These are phyloP conservation scores for Drosophila maculinotata DNA, from an alignment of 2,888 invertebrate species.

Conservation along the genomic window DNA sequence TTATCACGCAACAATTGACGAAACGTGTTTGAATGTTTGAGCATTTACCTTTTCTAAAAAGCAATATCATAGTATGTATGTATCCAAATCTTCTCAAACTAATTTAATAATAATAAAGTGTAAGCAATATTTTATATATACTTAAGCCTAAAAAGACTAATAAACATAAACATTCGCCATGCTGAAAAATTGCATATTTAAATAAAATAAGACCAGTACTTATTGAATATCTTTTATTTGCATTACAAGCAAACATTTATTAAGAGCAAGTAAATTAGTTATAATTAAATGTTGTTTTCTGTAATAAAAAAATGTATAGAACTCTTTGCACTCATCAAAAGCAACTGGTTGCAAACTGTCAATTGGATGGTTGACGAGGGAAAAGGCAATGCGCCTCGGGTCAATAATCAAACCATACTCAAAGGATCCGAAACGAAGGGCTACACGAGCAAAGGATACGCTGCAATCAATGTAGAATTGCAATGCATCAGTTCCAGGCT, in stretches of 20 bases:
- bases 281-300: too few species aligned
- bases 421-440: background rate
- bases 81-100: too few species aligned
- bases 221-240: too few species aligned
- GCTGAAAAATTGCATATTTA: too few species aligned
- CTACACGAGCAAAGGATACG: background rate
- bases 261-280: too few species aligned
- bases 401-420: background rate
- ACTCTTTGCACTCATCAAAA: background rate
- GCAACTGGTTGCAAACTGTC: conserved; percentile 1
- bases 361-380: background rate
- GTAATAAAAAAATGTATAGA: too few species aligned
- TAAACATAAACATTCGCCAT: too few species aligned
- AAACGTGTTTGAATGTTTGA: background rate
- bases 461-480: conserved; percentile 16
- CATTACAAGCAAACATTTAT: background rate
- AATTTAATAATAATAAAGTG: too few species aligned
- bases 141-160: too few species aligned
- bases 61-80: too few species aligned
- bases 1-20: background rate
- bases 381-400: background rate
- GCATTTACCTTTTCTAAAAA: background rate
- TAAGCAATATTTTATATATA: too few species aligned
- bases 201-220: too few species aligned
- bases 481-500: background rate